Evolutionary conservation across 2,888 invertebrate genomes (phyloP), one percentile per base, ranked within the genome.

Genomic region (Adelognathus sp.): DNA sequence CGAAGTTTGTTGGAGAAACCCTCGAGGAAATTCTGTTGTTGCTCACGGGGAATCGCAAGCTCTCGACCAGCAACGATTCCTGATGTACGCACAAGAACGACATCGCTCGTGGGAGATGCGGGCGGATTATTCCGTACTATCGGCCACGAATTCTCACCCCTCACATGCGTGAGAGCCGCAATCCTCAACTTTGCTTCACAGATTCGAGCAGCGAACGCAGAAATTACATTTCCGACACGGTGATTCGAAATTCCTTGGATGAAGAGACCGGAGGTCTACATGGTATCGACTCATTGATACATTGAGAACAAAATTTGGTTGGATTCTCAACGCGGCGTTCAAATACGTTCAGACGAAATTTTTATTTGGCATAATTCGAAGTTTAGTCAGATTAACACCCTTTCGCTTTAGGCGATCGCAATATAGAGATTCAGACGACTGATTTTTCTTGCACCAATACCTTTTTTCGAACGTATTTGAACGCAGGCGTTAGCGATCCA

Each of bases 61-160:
- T 27, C 36, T 27, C 69, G 16, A 3, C 36, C 69, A 33, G 63
- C 41, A 46, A 60, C 29, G 31, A 67, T 39, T 21, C 39, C n/a
- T 52, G 14, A n/a, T n/a, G n/a, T n/a, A n/a, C 7, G 44, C 61
- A 31, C 52, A 33, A 16, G 9, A 58, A 50, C 54, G 31, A 60
- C 67, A 76, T 74, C 64, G 63, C 63, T 77, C 50, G 67, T 50
- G 41, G 74, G 73, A 77, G 75, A 83, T 83, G 80, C 82, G 82
- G 83, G 82, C 54, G 63, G 64, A 76, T 71, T 56, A 78, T 73
- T 60, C 69, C 33, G 41, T 58, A 24, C 39, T 31, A 64, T 50
- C 76, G 46, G 31, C 63, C 75, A 39, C 41, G 21, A 58, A 39
- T 56, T 76, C n/a, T 29, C 36, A 50, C 52, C 56, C 69, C 50